Conservation (phyloP, 1,140 invertebrate genomes). For the Neocloeon triangulifer region DNA sequence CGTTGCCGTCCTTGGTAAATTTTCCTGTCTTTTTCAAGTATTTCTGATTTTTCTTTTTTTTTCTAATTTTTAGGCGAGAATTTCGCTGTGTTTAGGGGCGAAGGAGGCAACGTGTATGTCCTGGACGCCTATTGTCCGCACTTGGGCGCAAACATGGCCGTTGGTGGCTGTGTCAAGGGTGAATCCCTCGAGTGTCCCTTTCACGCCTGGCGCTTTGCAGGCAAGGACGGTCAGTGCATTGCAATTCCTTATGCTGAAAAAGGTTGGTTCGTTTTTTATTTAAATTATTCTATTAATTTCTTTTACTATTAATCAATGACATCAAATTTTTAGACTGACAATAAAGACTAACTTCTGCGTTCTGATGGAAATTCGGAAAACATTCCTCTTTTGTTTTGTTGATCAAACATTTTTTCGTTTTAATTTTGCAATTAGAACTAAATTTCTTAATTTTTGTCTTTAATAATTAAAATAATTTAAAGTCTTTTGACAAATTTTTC, state of each 20-base stretch:
- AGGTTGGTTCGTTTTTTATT: no score
- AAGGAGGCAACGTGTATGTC: conserved; percentile 33
- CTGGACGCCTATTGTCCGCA: conserved; percentile 78
- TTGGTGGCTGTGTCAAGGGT: conserved; percentile 46
- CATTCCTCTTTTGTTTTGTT: no score
- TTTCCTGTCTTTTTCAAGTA: neutral
- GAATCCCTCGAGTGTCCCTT: conserved; percentile 75
- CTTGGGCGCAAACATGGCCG: conserved; percentile 61
- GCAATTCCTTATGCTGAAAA: conserved; percentile 40
- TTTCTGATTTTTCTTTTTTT: neutral
- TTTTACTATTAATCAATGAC: no score
- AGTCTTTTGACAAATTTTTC: no score
- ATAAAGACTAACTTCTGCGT: no score
- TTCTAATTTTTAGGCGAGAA: conserved; percentile 33
- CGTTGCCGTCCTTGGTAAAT: conserved; percentile 39
- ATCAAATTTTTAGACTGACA: no score
- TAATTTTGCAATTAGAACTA: no score
- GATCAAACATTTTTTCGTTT: no score
- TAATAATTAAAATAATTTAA: no score
- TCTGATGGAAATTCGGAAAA: no score
- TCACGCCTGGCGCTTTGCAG: conserved; percentile 63
- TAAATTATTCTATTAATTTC: no score
- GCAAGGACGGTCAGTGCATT: conserved; percentile 41
- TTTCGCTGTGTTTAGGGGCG: conserved; percentile 46
- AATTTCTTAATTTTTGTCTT: no score